A percentile compares a stretch with the other conserved stretches of the same genome.
Conservation (phyloP, 2,797 vertebrate species). For the Liasis olivaceus region DNA sequence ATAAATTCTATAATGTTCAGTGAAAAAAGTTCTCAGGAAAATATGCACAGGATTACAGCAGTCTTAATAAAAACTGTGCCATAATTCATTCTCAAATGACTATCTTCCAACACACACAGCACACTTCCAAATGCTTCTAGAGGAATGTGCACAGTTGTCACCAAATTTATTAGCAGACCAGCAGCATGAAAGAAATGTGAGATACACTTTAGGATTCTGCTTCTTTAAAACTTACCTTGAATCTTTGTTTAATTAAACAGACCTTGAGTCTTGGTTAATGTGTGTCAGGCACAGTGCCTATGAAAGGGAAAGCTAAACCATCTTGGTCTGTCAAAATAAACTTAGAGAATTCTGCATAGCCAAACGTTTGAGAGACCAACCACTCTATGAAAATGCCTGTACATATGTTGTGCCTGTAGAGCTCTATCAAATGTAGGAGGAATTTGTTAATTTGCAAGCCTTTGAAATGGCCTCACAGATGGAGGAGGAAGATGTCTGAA, state of each 20-base stretch:
- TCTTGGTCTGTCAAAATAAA: background rate
- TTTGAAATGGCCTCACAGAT: conserved; percentile 1
- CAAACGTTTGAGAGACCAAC: background rate
- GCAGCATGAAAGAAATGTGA: background rate
- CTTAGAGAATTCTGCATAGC: background rate
- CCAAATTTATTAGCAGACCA: background rate
- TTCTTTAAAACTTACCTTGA: background rate
- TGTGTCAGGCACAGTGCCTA: background rate
- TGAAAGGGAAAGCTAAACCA: background rate
- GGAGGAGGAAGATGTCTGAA: background rate
- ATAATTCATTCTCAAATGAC: background rate
- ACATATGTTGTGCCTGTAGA: background rate
- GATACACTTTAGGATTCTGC: background rate
- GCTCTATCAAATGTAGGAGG: background rate
- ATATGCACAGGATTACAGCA: background rate
- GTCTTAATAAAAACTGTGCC: background rate
- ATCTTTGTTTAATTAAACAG: background rate
- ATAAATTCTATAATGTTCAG: background rate
- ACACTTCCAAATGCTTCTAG: background rate
- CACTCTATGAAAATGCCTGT: background rate
- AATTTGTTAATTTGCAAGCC: background rate
- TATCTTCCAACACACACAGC: background rate
- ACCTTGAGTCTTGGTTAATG: background rate
- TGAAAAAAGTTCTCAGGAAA: background rate
- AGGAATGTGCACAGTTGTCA: background rate